Conservation (phyloP, 92 coral and sea anemone species). For the Epizoanthus stellaris region DNA sequence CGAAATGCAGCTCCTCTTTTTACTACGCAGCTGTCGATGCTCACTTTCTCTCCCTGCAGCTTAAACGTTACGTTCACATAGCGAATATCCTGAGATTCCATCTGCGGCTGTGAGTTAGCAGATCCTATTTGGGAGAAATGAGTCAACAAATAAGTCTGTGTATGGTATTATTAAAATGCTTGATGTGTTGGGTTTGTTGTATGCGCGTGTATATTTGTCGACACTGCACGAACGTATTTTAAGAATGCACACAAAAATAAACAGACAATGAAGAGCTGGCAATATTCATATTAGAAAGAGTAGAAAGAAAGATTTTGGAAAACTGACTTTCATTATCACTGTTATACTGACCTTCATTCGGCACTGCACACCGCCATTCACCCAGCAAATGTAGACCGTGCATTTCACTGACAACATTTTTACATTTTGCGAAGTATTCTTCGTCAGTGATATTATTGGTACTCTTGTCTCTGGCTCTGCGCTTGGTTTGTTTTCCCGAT, state of each 20-base stretch:
- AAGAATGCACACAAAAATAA: too few species aligned
- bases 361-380: constrained; percentile 42
- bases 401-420: background rate
- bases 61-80: background rate
- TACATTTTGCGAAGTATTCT: background rate
- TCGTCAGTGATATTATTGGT: too few species aligned
- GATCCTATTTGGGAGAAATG: background rate
- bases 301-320: too few species aligned
- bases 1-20: background rate
- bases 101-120: background rate
- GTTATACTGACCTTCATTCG: constrained; percentile 3
- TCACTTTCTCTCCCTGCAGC: background rate
- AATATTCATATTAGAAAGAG: too few species aligned
- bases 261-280: too few species aligned
- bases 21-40: background rate
- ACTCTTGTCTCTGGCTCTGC: too few species aligned
- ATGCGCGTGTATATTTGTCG: too few species aligned
- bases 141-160: too few species aligned
- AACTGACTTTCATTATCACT: too few species aligned
- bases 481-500: background rate
- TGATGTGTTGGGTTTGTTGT: too few species aligned
- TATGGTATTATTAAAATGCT: too few species aligned
- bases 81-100: background rate
- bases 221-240: too few species aligned
- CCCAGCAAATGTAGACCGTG: constrained; percentile 64